A percentile compares a stretch with the other conserved stretches of the same genome.
These are phyloP conservation scores for Carettochelys insculpta DNA, from an alignment of 2,113 vertebrate genomes.

Conservation along the genomic window DNA sequence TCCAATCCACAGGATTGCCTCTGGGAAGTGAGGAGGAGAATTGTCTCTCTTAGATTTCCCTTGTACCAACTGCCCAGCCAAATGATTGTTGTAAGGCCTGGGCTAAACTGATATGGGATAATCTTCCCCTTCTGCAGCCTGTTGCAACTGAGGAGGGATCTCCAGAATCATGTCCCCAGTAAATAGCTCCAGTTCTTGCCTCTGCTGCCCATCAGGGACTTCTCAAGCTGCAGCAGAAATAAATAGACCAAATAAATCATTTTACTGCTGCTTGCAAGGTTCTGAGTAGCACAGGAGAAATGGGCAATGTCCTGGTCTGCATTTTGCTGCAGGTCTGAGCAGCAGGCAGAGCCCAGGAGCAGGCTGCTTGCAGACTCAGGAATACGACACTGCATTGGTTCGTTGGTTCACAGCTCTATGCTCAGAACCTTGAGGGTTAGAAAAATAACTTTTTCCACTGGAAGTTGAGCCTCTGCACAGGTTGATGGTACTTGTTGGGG, in stretches of 20 bases:
- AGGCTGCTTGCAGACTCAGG: not conserved
- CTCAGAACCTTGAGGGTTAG: not conserved
- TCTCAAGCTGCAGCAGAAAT: not conserved
- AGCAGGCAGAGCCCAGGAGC: not conserved
- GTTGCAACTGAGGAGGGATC: not conserved
- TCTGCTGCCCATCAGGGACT: not conserved
- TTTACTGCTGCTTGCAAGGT: fast-evolving
- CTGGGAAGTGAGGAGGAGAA: not conserved
- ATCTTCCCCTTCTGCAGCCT: not conserved
- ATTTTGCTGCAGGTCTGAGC: not conserved
- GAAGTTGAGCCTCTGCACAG: not conserved
- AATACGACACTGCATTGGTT: not conserved
- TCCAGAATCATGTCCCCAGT: fast-evolving
- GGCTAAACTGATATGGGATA: no score
- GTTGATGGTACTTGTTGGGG: not conserved
- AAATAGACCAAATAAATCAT: not conserved
- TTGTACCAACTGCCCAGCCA: not conserved
- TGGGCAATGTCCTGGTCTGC: not conserved
- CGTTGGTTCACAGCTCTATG: not conserved
- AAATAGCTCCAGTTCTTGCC: fast-evolving
- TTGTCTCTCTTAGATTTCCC: not conserved
- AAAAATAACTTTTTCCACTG: not conserved
- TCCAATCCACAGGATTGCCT: not conserved
- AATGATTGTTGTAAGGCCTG: not conserved
- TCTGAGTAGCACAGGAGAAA: not conserved